Evolutionary conservation across 2,113 vertebrate genomes (phyloP), one percentile per base, ranked within the genome.

Genomic region (Indri indri): DNA sequence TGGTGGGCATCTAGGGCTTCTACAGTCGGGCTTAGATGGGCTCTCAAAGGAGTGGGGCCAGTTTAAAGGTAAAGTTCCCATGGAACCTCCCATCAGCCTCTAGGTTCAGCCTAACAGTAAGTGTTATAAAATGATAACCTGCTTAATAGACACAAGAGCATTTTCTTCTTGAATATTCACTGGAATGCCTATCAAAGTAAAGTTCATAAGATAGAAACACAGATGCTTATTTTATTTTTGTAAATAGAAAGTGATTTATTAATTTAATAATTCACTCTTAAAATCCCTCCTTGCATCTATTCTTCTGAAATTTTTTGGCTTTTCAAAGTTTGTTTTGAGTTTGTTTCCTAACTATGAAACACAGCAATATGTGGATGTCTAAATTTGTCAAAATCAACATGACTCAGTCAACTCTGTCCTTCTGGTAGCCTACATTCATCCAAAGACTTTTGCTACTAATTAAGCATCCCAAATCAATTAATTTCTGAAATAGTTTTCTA

Each of bases 401-500:
- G 16, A 54, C 13, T 34, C 3, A 84, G 50, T 89, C 65, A 77
- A 12, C 57, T 96, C 45, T 91, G 57, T 52, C 47, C 30, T 85
- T 92, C 45, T 90, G 34, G 45, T 52, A 89, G 73, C 10, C 22
- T 83, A 40, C 50, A 70, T 91, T 90, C 12, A 79, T 68, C 32
- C 32, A 96, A 70, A 32, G 61, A 57, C 18, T 79, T 82, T 95
- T 89, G 18, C 77, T 91, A 68, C 71, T 93, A 82, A 94, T 77
- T 25, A 79, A 81, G 57, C 82, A 90, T 52, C 42, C 23, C 73
- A 83, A 96, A 85, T 90, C 45, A 95, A 92, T 59, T 54, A 42
- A 79, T 6, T 97, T 98, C 47, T 94, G 79, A 96, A 93, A 73
- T 12, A 91, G 61, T 63, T 97, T 95, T 94, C 20, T n/a, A 68